Evolutionary conservation across 1,140 invertebrate species (phyloP).

Genomic region (Drosophila rufa): DNA sequence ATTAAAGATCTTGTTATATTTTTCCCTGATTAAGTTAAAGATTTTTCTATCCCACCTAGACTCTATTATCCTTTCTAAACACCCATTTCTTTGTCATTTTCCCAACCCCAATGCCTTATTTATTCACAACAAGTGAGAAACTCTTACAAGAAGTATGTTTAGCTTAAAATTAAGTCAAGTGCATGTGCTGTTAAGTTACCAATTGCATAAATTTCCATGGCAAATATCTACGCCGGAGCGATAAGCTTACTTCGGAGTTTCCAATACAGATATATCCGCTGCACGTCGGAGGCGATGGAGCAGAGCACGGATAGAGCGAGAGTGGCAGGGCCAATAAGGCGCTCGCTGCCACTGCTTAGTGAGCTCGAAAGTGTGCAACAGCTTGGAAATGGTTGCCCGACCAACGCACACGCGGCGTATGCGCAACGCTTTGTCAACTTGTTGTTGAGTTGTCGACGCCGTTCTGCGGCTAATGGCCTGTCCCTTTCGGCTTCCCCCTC

Average conservation of each 20-base stretch:
- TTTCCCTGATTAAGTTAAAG: no score
- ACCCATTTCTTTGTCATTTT: background rate
- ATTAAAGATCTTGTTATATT: no score
- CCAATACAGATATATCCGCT: conserved; percentile 25
- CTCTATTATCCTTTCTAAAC: background rate
- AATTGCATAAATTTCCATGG: conserved; percentile 1
- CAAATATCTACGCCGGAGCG: background rate
- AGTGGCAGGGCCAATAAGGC: conserved; percentile 44
- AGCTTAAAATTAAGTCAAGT: background rate
- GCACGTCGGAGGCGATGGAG: background rate
- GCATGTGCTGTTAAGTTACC: conserved; percentile 2
- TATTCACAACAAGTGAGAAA: background rate
- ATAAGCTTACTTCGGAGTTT: conserved; percentile 5
- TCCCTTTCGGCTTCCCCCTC: conserved; percentile 10
- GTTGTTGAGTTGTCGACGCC: conserved; percentile 41
- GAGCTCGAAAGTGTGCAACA: conserved; percentile 78
- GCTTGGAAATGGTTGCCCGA: conserved; percentile 74
- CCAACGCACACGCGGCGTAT: conserved; percentile 61
- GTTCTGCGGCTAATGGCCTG: conserved; percentile 51
- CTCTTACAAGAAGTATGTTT: background rate
- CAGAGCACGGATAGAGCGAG: background rate
- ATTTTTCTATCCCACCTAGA: background rate
- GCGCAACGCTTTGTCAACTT: conserved; percentile 61
- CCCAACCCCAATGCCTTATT: background rate
- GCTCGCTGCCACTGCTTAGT: conserved; percentile 53